Evolutionary conservation across 2,888 invertebrate genomes (phyloP).

Genomic region (Zeuzera pyrina): DNA sequence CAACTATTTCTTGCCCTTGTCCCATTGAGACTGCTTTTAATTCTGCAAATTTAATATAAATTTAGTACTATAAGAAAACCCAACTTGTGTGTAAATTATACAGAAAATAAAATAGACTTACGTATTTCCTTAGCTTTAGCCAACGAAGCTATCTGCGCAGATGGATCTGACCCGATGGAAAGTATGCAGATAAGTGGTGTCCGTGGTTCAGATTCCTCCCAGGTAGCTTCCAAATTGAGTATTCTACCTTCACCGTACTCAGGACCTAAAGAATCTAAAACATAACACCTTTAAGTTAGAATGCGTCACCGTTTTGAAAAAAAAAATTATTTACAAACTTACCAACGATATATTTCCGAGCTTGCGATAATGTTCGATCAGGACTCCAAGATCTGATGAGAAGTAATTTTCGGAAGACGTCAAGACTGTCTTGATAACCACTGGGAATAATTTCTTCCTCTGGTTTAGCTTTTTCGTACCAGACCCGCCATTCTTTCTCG

Average conservation of each 20-base stretch:
- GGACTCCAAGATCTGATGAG: constrained; percentile 96
- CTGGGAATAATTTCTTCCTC: constrained; percentile 94
- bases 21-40: constrained; percentile 96
- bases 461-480: constrained; percentile 95
- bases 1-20: constrained; percentile 93
- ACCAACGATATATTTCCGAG: constrained; percentile 91
- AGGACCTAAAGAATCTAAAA: constrained; percentile 83
- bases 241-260: constrained; percentile 95
- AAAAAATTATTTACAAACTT: constrained; percentile 12
- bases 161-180: constrained; percentile 97
- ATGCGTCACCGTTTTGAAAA: not conserved
- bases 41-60: constrained; percentile 51
- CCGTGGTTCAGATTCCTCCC: constrained; percentile 90
- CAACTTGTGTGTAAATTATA: not conserved
- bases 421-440: constrained; percentile 87
- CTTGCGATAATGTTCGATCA: constrained; percentile 94
- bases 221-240: constrained; percentile 91
- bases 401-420: constrained; percentile 90
- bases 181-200: constrained; percentile 93
- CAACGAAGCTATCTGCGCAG: constrained; percentile 90
- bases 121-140: constrained; percentile 90
- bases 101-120: constrained; percentile 38
- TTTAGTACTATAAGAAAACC: not conserved
- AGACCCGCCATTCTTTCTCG: constrained; percentile 90
- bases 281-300: not conserved